Evolutionary conservation across 2,797 vertebrate genomes (phyloP).

Genomic region (Alauda arvensis): DNA sequence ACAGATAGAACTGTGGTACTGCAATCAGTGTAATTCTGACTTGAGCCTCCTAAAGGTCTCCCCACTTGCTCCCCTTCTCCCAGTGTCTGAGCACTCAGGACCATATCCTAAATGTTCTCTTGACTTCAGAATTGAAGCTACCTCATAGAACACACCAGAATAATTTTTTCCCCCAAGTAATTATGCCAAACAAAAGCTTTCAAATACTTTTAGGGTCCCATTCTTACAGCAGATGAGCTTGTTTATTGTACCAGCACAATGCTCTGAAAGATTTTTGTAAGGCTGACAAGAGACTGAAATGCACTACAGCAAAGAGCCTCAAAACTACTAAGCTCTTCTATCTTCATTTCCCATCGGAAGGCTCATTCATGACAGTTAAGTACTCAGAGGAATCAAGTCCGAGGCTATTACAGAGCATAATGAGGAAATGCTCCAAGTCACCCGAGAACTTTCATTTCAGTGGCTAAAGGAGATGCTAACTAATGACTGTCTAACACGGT

Average conservation of each 20-base stretch:
- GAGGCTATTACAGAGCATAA: background rate
- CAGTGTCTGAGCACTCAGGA: background rate
- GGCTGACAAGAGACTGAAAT: background rate
- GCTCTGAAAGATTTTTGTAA: background rate
- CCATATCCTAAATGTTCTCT: background rate
- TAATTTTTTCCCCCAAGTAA: background rate
- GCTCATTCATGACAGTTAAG: background rate
- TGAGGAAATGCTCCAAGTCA: background rate
- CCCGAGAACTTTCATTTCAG: background rate
- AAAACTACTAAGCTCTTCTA: background rate
- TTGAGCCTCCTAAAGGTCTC: background rate
- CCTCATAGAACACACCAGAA: background rate
- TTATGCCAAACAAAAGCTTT: background rate
- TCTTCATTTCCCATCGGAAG: background rate
- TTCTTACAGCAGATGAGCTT: background rate
- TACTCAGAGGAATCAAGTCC: background rate
- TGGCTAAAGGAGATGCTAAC: background rate
- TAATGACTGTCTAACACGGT: background rate
- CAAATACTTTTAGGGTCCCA: background rate
- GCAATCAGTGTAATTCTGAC: background rate
- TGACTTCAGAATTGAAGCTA: background rate
- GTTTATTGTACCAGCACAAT: background rate
- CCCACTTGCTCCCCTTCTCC: background rate
- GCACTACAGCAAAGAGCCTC: background rate
- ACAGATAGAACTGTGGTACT: background rate